A percentile compares a stretch with the other conserved stretches of the same genome.
phyloP scores from a whole-genome alignment of 2,797 vertebrate genomes.

The Halcyon smyrnensis region DNA sequence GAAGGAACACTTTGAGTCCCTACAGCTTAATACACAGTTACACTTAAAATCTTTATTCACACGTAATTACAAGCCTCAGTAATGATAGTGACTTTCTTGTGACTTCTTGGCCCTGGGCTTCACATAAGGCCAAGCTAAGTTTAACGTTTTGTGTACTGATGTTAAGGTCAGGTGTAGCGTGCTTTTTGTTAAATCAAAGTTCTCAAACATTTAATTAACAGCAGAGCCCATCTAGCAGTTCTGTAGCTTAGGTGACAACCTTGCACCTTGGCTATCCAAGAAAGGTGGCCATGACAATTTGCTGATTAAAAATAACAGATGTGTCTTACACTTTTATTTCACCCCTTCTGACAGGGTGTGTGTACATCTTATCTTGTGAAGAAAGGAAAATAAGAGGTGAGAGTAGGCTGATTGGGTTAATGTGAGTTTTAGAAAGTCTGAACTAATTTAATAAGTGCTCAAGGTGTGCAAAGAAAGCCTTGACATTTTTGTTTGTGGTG shows the following conservation, averaged over 20 bases:
- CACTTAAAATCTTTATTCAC: neutral
- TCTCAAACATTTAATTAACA: neutral
- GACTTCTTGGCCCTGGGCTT: neutral
- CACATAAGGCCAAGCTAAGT: neutral
- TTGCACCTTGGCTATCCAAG: neutral
- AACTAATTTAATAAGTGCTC: neutral
- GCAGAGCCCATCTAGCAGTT: neutral
- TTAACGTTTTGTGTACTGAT: neutral
- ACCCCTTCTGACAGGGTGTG: neutral
- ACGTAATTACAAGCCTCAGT: neutral
- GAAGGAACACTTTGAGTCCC: neutral
- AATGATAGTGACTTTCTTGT: neutral
- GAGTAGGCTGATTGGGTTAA: neutral
- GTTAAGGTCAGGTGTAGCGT: neutral
- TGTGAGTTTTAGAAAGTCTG: neutral
- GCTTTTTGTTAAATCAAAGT: neutral
- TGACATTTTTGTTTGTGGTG: neutral
- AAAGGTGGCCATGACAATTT: neutral
- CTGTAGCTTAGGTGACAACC: neutral
- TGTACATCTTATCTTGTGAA: neutral
- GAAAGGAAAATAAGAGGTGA: neutral
- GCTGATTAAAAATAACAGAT: neutral
- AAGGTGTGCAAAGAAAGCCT: neutral
- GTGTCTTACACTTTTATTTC: neutral
- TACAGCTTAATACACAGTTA: neutral